Conservation (phyloP, 1,140 invertebrate genomes). For the Bombyx mandarina region DNA sequence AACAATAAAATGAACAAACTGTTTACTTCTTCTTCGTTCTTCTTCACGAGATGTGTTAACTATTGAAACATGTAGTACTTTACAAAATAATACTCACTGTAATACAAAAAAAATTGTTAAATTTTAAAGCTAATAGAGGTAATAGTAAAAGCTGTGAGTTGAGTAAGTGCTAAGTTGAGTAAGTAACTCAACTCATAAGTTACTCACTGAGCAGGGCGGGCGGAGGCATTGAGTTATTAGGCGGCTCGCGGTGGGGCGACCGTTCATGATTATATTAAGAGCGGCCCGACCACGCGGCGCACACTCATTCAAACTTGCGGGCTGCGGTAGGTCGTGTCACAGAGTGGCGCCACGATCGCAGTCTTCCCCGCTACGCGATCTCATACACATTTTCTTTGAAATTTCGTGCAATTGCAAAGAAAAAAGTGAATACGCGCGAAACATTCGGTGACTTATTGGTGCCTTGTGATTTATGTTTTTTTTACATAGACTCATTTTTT, state of each 20-base stretch:
- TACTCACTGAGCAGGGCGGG: slow-evolving; percentile 25
- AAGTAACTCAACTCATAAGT: background rate
- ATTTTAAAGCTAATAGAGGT: too few species aligned
- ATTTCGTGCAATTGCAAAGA: slow-evolving; percentile 66
- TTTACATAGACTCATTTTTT: slow-evolving; percentile 27
- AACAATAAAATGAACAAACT: too few species aligned
- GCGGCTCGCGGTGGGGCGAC: slow-evolving; percentile 9
- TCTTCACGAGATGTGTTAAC: too few species aligned
- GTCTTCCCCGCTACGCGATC: slow-evolving; percentile 34
- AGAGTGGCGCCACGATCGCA: slow-evolving; percentile 56
- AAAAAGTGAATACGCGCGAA: slow-evolving; percentile 51
- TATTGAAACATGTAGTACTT: too few species aligned
- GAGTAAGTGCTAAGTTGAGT: background rate
- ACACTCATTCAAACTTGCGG: slow-evolving; percentile 47
- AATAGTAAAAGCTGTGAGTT: background rate
- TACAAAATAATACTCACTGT: too few species aligned
- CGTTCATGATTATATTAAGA: slow-evolving; percentile 31
- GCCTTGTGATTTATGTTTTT: slow-evolving; percentile 39
- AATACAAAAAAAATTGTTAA: too few species aligned
- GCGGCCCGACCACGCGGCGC: slow-evolving; percentile 26
- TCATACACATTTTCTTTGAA: slow-evolving; percentile 62
- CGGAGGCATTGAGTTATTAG: slow-evolving; percentile 21
- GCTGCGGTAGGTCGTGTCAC: slow-evolving; percentile 60
- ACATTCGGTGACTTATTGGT: slow-evolving; percentile 49
- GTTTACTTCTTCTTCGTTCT: too few species aligned